Evolutionary conservation across 2,797 vertebrate genomes (phyloP).

Genomic region (Sebastes itinus): DNA sequence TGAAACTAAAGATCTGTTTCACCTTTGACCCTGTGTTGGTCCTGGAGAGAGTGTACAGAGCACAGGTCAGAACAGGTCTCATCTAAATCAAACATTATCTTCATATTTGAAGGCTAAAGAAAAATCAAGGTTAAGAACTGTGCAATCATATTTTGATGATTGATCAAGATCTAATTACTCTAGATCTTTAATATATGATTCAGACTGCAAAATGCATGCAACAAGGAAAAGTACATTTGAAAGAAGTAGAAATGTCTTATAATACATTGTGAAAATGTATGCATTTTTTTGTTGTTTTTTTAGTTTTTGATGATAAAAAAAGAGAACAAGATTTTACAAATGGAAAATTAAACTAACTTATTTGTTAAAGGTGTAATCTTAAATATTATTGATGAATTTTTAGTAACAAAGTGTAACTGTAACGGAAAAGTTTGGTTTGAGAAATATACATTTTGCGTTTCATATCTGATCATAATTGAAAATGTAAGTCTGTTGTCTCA

Average conservation of each 20-base stretch:
- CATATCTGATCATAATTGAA: background rate
- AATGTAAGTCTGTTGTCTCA: background rate
- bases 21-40: slow-evolving; percentile 44
- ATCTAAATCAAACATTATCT: too few species aligned
- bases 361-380: background rate
- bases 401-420: background rate
- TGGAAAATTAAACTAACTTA: background rate
- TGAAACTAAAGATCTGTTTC: too few species aligned
- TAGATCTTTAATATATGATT: background rate
- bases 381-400: background rate
- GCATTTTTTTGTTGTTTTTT: background rate
- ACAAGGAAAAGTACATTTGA: background rate
- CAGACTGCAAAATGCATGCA: background rate
- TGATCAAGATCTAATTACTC: too few species aligned
- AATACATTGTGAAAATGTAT: background rate
- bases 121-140: background rate
- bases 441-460: background rate
- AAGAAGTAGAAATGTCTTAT: background rate
- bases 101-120: background rate
- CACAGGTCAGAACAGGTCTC: background rate
- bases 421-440: background rate
- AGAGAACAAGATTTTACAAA: background rate
- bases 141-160: background rate
- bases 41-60: slow-evolving; percentile 75
- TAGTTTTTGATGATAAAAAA: background rate